Evolutionary conservation across 2,113 vertebrate genomes (phyloP), one percentile per base, ranked within the genome.

Genomic region (Pterocles gutturalis): DNA sequence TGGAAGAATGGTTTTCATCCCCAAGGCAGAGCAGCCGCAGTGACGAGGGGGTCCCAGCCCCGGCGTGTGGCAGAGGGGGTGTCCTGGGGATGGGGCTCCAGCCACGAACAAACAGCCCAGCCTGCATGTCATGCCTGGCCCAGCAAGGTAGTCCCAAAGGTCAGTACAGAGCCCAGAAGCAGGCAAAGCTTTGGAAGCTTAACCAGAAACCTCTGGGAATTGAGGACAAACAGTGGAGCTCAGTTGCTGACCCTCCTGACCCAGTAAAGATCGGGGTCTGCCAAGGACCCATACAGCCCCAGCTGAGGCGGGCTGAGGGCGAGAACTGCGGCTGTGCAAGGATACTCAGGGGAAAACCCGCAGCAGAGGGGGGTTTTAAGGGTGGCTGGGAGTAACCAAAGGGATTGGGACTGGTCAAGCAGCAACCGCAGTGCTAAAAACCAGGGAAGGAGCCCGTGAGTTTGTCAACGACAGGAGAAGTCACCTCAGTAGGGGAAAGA

Each of bases 11-110:
- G 5, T 14, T 82, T 69, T 69, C 33, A 31, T 24, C 45, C 33
- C 46, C 61, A 66, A n/a, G 16, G 1, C 36, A 60, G 11, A 31
- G 5, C 28, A 8, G 13, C 15, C 28, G 13, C 17, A 46, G 70
- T 8, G 8, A 60, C 53, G 78, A 67, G 5, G 60, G 26, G 43
- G 28, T 28, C 34, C 41, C 43, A 49, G 49, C 33, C 41, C 29
- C 3, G 2, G 75, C 18, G 24, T 1, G 0, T 21, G 41, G 21
- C 54, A 53, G 41, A 36, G 9, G 1, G 24, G 18, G 22, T n/a
- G 10, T 38, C 41, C 19, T 19, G 49, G 62, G 49, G 21, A 57
- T 3, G 4, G 17, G 4, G 54, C 21, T 46, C 36, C 33, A 31
- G 28, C 12, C 43, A 29, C 54, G 36, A 34, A 43, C 24, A 11